Conservation (phyloP, 2,888 invertebrate genomes). For the Heliothis peltigera region DNA sequence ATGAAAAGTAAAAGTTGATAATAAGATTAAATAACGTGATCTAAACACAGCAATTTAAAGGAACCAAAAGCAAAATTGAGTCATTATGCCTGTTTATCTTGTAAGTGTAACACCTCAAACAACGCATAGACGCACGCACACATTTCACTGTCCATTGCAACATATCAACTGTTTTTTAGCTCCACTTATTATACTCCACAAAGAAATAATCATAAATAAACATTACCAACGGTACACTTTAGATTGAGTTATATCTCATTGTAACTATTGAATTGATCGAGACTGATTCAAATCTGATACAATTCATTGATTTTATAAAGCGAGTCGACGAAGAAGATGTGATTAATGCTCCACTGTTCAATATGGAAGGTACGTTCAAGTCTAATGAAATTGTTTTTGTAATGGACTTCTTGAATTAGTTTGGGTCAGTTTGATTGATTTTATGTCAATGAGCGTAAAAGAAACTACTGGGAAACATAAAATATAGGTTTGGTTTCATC, state of each 20-base stretch:
- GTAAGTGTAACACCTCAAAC: conserved; percentile 33
- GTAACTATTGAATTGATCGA: conserved; percentile 69
- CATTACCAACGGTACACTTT: conserved; percentile 73
- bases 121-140: conserved; percentile 39
- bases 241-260: conserved; percentile 84
- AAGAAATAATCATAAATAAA: conserved; percentile 72
- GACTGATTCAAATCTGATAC: conserved; percentile 79
- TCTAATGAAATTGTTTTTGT: conserved; percentile 57
- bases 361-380: conserved; percentile 55
- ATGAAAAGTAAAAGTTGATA: conserved; percentile 23
- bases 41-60: conserved; percentile 25
- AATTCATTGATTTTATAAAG: conserved; percentile 77
- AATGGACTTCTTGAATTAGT: conserved; percentile 44
- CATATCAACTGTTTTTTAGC: conserved; percentile 49
- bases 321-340: conserved; percentile 67
- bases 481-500: background rate
- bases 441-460: conserved; percentile 23
- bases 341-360: conserved; percentile 69
- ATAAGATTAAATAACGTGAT: conserved; percentile 9
- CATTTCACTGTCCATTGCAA: conserved; percentile 49
- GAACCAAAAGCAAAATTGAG: conserved; percentile 39
- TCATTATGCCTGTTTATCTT: conserved; percentile 38
- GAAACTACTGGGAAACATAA: conserved; percentile 1
- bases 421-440: conserved; percentile 44
- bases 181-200: conserved; percentile 47